Base-by-base conservation (phyloP, 2,797 vertebrate genomes). In the Rhinichthys osculus region DNA sequence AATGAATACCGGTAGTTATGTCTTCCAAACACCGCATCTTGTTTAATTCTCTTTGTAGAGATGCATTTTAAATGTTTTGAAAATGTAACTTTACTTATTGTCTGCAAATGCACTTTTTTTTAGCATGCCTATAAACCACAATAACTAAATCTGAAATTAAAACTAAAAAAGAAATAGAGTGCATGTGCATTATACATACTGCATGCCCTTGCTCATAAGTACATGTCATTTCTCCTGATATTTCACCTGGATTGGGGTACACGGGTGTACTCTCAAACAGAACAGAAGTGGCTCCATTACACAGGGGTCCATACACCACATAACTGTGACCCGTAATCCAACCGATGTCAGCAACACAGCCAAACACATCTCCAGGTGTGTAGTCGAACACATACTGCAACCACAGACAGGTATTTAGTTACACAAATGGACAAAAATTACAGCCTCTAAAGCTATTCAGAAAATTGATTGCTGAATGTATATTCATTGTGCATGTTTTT, bases 321-420 rank as follows among this genome's bases (percentile, higher is more conserved):
- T 99, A 99, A 91, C 96, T 99, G 89, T 99, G 98, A 85, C 98
- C 98, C 0, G 98, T 99, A 88, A 99, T 97, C 98, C 98, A 99
- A 82, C 98, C 98, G 14, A 99, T 97, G 90, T 99, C 98, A 0
- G 98, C 98, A 91, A 99, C 94, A 67, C 98, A 99, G 90, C 97
- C 96, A 4, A 98, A 98, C 89, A 99, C 93, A 47, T 99, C 97
- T 0, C 96, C 97, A 38, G 97, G 95, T 16, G 93, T 94, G 94
- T 97, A 96, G 93, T 95, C 95, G 93, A 99, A 99, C 84, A 99
- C 97, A 62, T 97, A 96, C 98, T 99, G 94, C 44, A 87, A 89
- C 89, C 92, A 85, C 87, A 93, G 88, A 47, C 23, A 66, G 30
- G 30, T 33, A 66, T 17, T 33, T 14, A 66, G 62, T 8, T 66